Percentiles rank a stretch among this genome's conserved stretches.
Evolutionary conservation across 2,797 vertebrate species (phyloP).

Genomic region (Schizothorax lantsangensis): DNA sequence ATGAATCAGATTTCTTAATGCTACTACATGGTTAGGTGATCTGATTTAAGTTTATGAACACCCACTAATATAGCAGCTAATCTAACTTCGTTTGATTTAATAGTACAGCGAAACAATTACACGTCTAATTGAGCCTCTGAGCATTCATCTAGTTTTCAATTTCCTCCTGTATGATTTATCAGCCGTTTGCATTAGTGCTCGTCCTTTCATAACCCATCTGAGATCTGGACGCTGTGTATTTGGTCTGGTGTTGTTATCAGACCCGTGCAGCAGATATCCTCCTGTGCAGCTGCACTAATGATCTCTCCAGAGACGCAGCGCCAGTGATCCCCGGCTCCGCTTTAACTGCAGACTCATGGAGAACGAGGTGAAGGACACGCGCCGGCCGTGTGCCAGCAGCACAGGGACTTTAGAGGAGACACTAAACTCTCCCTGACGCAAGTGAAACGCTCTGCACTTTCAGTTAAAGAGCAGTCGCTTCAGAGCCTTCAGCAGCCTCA

Average conservation of each 20-base stretch:
- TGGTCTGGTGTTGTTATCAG: neutral
- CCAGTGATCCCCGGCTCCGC: neutral
- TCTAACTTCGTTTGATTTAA: neutral
- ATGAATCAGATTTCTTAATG: neutral
- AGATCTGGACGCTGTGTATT: neutral
- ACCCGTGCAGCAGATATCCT: neutral
- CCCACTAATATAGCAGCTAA: neutral
- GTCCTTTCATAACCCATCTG: neutral
- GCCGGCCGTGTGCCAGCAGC: neutral
- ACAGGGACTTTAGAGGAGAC: constrained; percentile 10
- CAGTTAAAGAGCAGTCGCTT: constrained; percentile 48
- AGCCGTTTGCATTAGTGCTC: neutral
- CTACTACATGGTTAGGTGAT: neutral
- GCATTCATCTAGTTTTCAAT: constrained; percentile 4
- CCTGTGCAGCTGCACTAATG: constrained; percentile 31
- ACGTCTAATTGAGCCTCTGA: neutral
- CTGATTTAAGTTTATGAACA: neutral
- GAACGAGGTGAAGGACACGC: neutral
- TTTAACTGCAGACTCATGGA: neutral
- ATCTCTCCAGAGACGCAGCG: constrained; percentile 22
- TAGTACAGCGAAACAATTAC: neutral
- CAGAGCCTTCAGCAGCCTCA: constrained; percentile 34
- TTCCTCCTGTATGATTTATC: neutral
- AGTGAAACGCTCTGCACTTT: constrained; percentile 23
- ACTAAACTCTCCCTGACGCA: neutral